A percentile compares a stretch with the other conserved stretches of the same genome.
Conservation (phyloP, 2,797 vertebrate genomes). For the Buceros bicornis region DNA sequence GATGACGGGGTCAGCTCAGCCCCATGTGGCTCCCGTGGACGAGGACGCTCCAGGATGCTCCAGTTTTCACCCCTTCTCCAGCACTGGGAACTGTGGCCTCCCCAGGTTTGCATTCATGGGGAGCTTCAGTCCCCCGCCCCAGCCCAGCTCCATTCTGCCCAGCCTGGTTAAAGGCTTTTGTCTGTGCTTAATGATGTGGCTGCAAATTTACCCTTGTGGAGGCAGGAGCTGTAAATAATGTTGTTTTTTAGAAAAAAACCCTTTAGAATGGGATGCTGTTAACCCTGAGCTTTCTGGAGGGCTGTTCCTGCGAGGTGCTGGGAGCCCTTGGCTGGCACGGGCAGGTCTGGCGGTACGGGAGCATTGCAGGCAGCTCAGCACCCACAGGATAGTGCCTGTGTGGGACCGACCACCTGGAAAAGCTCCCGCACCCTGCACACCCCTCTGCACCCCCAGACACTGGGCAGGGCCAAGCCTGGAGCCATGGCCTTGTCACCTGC, state of each 20-base stretch:
- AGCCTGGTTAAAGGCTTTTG: conserved; percentile 1
- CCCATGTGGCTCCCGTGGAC: neutral
- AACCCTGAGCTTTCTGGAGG: neutral
- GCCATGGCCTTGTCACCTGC: neutral
- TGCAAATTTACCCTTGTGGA: neutral
- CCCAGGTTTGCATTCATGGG: neutral
- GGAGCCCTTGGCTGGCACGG: neutral
- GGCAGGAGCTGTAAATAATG: conserved; percentile 14
- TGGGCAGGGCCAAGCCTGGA: no score
- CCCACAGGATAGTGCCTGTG: neutral
- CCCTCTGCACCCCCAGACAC: neutral
- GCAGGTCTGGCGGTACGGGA: fast-evolving
- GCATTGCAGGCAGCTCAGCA: neutral
- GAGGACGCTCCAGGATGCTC: fast-evolving
- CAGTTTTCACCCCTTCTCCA: fast-evolving
- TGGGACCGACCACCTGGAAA: neutral
- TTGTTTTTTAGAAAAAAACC: neutral
- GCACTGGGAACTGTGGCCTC: fast-evolving
- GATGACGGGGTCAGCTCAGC: neutral
- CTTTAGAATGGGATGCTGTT: neutral
- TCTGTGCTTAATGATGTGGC: conserved; percentile 12
- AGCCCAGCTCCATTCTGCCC: neutral
- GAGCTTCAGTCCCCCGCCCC: neutral
- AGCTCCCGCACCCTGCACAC: fast-evolving
- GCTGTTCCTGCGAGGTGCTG: neutral